Conservation (phyloP, 2,113 vertebrate genomes). For the Stegostoma tigrinum region DNA sequence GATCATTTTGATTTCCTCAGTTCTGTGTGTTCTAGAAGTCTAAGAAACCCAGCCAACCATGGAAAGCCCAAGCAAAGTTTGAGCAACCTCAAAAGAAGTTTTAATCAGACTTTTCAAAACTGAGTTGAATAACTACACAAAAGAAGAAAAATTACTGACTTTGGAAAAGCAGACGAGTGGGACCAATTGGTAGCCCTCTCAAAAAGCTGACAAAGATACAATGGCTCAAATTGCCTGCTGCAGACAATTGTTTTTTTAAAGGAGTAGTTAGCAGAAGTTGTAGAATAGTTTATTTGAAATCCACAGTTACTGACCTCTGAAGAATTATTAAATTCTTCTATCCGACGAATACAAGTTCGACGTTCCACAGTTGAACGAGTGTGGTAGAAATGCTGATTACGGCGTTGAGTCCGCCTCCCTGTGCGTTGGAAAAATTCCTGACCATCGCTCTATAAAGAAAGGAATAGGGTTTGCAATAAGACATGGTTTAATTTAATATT, state of each 20-base stretch:
- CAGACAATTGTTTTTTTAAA: not conserved
- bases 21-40: not conserved
- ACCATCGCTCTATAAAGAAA: constrained; percentile 58
- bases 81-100: not conserved
- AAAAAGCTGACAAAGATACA: not conserved
- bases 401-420: constrained; percentile 70
- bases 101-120: not conserved
- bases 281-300: not conserved
- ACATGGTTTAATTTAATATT: not conserved
- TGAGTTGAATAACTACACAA: not conserved
- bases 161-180: not conserved
- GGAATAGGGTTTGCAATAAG: not conserved
- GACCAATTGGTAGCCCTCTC: not conserved
- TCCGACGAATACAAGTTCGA: constrained; percentile 55
- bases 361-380: constrained; percentile 83
- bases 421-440: constrained; percentile 60
- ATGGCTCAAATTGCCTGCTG: too few species aligned
- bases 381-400: constrained; percentile 80
- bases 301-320: constrained; percentile 62
- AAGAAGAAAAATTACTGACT: not conserved
- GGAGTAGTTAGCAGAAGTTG: not conserved
- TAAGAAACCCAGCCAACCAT: not conserved
- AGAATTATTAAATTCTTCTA: constrained; percentile 69
- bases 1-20: too few species aligned
- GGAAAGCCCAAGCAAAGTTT: not conserved